phyloP scores from a whole-genome alignment of 1,140 invertebrate species.

The Colletes latitarsis region DNA sequence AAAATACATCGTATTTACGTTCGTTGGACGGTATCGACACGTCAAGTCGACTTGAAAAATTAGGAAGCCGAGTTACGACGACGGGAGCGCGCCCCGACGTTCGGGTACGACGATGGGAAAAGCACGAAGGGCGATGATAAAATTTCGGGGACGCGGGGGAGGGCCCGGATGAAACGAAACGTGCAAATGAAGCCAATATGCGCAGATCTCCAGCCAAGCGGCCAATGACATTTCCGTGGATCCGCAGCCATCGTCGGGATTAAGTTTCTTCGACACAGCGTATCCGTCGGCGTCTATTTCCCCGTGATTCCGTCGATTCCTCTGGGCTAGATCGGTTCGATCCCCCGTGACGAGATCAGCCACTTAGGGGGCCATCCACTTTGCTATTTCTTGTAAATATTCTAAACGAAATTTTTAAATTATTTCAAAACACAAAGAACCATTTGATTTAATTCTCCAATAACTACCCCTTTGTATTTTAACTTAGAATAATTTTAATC shows the following conservation, averaged over 20 bases:
- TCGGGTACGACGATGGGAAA: not conserved
- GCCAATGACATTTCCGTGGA: conserved; percentile 71
- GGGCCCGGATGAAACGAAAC: conserved; percentile 74
- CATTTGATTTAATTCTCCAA: no score
- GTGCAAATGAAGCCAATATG: conserved; percentile 80
- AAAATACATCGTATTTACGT: no score
- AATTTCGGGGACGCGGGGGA: conserved; percentile 2
- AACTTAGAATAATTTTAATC: no score
- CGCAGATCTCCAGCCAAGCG: conserved; percentile 71
- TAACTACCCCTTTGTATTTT: no score
- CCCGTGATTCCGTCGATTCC: not conserved
- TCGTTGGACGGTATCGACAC: no score
- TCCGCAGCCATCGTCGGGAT: conserved; percentile 66
- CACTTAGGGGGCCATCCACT: not conserved
- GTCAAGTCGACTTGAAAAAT: not conserved
- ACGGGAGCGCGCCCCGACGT: not conserved
- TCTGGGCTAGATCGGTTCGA: conserved; percentile 15
- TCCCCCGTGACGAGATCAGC: not conserved
- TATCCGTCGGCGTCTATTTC: conserved; percentile 8
- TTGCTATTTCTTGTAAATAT: not conserved
- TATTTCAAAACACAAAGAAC: no score
- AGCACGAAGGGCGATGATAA: conserved; percentile 23
- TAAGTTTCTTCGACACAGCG: conserved; percentile 59
- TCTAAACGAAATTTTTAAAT: no score
- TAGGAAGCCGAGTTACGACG: not conserved